Evolutionary conservation across 2,888 invertebrate genomes (phyloP), one percentile per base, ranked within the genome.

Genomic region (Perithous albicinctus): DNA sequence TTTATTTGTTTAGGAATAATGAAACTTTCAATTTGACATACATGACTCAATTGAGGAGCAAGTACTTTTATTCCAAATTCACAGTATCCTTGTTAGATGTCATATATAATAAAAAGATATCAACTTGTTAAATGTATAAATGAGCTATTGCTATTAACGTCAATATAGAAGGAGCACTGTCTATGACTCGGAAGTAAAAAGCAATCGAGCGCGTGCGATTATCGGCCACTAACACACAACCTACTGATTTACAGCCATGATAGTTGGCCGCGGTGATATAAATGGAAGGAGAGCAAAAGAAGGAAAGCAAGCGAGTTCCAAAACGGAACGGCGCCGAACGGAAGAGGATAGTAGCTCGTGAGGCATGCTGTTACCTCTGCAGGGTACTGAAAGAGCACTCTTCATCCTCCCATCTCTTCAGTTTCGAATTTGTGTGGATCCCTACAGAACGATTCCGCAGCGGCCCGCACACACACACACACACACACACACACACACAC

Each of bases 391-490:
- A 43, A 38, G 48, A 69, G 70, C 26, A 38, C 78, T 56, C 74
- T 82, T 54, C 54, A 54, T 77, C 23, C 66, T 29, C 12, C 46
- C n/a, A n/a, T n/a, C n/a, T n/a, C n/a, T 43, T 56, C 41, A 76
- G 61, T 78, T 79, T 15, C 54, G 72, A 78, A 82, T 82, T 75
- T 66, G 61, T 35, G 67, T 61, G 46, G 76, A 75, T 8, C 43
- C 18, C 70, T 67, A 78, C 56, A 18, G 43, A 38, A 56, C 64
- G 63, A 80, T 77, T 77, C 41, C 26, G 59, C 41, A 72, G 66
- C 56, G 41, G 61, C 12, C 12, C 51, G 38, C 59, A 18, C 56
- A 32, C 12, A 54, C 26, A 54, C n/a, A 26, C 12, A 10, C 12
- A 26, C 23, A 23, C 48, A 48, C 48, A 18, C 23, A 43, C 26